Base-by-base conservation (phyloP, 2,888 invertebrate genomes). In the Mythimna ferrago region DNA sequence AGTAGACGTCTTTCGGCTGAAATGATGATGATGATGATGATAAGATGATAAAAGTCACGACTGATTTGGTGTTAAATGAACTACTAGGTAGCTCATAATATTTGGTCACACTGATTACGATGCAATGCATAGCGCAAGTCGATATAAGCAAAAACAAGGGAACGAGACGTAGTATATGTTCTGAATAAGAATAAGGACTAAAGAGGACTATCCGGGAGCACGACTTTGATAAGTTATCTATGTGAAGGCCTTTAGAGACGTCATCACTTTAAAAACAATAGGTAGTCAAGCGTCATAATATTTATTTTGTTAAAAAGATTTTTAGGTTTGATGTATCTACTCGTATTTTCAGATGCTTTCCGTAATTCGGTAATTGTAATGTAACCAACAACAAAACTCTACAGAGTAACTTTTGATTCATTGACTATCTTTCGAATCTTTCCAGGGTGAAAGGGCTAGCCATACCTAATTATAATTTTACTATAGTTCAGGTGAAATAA, bases 141-240 rank as follows among this genome's bases (percentile, higher is more conserved):
- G 19, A 26, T 65, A 10, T 41, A 32, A 54, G 26, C 7, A 66
- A 66, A n/a, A 54, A 2, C 66, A 54, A 41, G 38, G 38, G 11
- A 26, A 41, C 44, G 58, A 44, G 35, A 10, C 10, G 9, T 32
- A 10, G 35, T 26, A 35, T 58, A 4, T 1, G 5, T 26, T 9
- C 19, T 14, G 41, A n/a, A 26, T 14, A 9, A 41, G 14, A n/a
- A 57, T 35, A 21, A 35, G 16, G 19, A 21, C 48, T 19, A 48
- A 51, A 51, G 51, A 14, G n/a, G 14, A 44, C 6, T n/a, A 4
- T 10, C 66, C 5, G 21, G n/a, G 32, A 35, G 2, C 6, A 58
- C n/a, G 7, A n/a, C 44, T 21, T 11, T 53, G 38, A 51, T 69
- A 32, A 69, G 11, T 35, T 68, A 51, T 38, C 16, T 60, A 41